Percentiles rank a stretch among this genome's conserved stretches.
phyloP scores from a whole-genome alignment of 2,797 vertebrate species.

The Sebastes itinus region DNA sequence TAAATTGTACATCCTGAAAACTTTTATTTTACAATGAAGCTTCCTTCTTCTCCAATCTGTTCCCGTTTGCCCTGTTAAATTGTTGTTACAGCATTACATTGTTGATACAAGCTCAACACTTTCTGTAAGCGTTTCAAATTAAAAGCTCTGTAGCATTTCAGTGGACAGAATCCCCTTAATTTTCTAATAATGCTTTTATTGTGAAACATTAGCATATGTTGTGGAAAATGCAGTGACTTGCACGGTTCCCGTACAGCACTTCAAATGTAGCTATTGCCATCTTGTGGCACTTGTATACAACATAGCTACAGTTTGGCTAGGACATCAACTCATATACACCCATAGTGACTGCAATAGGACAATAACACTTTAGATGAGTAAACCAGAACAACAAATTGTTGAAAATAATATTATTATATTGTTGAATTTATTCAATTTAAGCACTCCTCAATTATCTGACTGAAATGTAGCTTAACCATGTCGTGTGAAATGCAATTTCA shows the following conservation, averaged over 20 bases:
- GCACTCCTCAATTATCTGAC: background rate
- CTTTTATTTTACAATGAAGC: background rate
- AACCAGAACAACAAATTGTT: background rate
- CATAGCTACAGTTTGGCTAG: background rate
- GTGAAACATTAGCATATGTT: no score
- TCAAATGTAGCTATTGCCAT: no score
- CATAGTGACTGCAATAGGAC: background rate
- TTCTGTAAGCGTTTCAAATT: background rate
- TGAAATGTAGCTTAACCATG: no score
- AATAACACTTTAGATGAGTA: background rate
- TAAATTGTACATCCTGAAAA: background rate
- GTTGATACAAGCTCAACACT: background rate
- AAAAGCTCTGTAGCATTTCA: background rate
- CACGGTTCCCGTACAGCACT: no score
- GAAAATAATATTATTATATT: background rate
- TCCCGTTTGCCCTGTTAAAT: background rate
- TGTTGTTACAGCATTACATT: background rate
- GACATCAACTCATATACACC: background rate
- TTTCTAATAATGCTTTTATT: no score
- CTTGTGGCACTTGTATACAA: no score
- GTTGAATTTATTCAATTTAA: background rate
- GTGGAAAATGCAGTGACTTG: no score
- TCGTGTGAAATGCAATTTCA: no score
- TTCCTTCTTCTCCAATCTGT: background rate
- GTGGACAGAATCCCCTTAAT: background rate